A percentile compares a stretch with the other conserved stretches of the same genome.
Evolutionary conservation across 2,113 vertebrate genomes (phyloP).

Genomic region (Sminthopsis crassicaudata): DNA sequence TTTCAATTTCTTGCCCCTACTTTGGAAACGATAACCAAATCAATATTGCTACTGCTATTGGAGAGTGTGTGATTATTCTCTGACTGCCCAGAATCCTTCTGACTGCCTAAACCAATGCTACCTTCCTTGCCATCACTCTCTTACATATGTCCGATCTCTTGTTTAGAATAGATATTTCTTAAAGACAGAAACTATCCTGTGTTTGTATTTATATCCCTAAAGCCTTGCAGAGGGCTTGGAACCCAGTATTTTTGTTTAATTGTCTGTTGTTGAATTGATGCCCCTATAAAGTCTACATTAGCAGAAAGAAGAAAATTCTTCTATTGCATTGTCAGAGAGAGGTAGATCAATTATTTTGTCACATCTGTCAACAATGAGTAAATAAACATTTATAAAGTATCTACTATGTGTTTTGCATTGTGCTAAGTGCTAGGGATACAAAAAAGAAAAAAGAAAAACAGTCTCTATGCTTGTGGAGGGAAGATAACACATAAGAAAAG

Average conservation of each 20-base stretch:
- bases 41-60: not conserved
- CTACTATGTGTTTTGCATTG: not conserved
- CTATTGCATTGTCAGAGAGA: not conserved
- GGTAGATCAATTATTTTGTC: not conserved
- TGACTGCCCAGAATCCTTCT: not conserved
- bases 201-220: not conserved
- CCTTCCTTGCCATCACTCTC: not conserved
- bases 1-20: not conserved
- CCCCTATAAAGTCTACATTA: not conserved
- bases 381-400: not conserved
- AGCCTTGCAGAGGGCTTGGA: not conserved
- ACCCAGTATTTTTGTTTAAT: not conserved
- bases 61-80: too few relatives aligned
- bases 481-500: not conserved
- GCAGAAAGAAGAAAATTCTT: not conserved
- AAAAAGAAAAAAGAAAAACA: not conserved
- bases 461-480: not conserved
- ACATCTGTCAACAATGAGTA: not conserved
- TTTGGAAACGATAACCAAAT: not conserved
- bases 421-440: not conserved
- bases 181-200: not conserved
- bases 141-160: not conserved
- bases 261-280: not conserved
- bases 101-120: not conserved
- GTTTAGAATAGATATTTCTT: not conserved